Base-by-base conservation (phyloP, 2,888 invertebrate genomes). In the Aromia moschata region DNA sequence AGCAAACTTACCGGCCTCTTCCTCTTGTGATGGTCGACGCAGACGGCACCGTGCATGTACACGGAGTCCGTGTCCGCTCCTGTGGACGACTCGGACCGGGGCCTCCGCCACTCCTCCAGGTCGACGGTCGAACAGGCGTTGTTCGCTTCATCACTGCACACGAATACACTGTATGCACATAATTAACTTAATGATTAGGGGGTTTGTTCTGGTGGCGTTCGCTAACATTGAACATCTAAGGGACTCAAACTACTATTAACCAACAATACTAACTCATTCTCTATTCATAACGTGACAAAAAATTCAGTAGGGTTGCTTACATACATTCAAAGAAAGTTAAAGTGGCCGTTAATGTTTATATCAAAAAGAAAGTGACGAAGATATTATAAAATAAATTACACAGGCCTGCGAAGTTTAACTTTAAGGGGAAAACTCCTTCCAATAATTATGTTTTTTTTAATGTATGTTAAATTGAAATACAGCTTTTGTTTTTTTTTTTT, bases 81-180 rank as follows among this genome's bases (percentile, higher is more conserved):
- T 45, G 82, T 82, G 64, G 88, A 89, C 58, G 93, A 93, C 81
- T 93, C 93, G 17, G 92, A 92, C 52, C 93, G 85, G 60, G 89
- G 87, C 52, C 93, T 84, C 47, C 85, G 83, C 86, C 89, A 87
- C 58, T 87, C 88, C 58, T 89, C 89, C 75, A 86, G 82, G 70
- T 90, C 81, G 73, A 72, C 82, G 72, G 85, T 79, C 74, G 84
- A 68, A 85, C 88, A 65, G 82, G 85, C 59, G 85, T 89, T 80
- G 72, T 80, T 81, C 71, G 88, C 88, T 75, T 95, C 94, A 78
- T 95, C 95, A 82, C 94, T 94, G 82, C 60, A 83, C 79, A 79
- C 77, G 77, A 77, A 78, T 73, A 74, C 70, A 79, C 75, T 76
- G 74, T 70, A 65, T 73, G 60, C 59, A 68, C 60, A 70, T 59